Base-by-base conservation (phyloP, 2,113 vertebrate species). In the Formicarius rufipectus region DNA sequence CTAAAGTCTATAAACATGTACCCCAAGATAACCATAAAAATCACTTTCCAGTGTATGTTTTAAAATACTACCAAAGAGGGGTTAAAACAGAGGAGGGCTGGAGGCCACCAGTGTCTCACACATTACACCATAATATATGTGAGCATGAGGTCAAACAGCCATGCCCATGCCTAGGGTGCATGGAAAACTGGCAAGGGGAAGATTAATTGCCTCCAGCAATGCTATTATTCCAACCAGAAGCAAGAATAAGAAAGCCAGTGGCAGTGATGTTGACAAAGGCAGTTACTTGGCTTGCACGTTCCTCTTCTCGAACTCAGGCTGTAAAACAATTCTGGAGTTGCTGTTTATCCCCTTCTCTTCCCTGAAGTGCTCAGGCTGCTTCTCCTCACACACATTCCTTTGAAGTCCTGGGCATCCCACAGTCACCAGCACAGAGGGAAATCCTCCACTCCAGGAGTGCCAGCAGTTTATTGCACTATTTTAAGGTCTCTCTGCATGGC, bases 191-290 rank as follows among this genome's bases (percentile, higher is more conserved):
- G 95, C 88, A 91, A 79, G 90, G 64, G 7, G 68, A 97, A 96
- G 95, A 97, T 96, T 62, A 96, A 97, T 31, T 94, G 94, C 92
- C 95, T 82, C 68, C 76, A 90, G 4, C 14, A 87, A 73, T 39
- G 87, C 97, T 92, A 87, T 67, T 69, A 89, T 52, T 93, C 91
- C 81, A 47, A 44, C 39, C 90, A 84, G 82, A 80, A 90, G 95
- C 90, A 33, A 42, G 89, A 96, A 81, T 7, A 89, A 86, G 84
- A 52, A 91, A 42, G 23, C 8, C 52, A 19, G 40, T 40, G 96
- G 89, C 93, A 91, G 81, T 30, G 90, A 95, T 91, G 95, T 64
- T 96, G 97, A 96, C 96, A 97, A 94, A 84, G 94, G 91, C 77
- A 80, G 42, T 56, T 39, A 55, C 83, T 62, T 50, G 47, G 92